These are phyloP conservation scores for Diarsia mendica DNA, from an alignment of 2,888 invertebrate species.

Conservation along the genomic window DNA sequence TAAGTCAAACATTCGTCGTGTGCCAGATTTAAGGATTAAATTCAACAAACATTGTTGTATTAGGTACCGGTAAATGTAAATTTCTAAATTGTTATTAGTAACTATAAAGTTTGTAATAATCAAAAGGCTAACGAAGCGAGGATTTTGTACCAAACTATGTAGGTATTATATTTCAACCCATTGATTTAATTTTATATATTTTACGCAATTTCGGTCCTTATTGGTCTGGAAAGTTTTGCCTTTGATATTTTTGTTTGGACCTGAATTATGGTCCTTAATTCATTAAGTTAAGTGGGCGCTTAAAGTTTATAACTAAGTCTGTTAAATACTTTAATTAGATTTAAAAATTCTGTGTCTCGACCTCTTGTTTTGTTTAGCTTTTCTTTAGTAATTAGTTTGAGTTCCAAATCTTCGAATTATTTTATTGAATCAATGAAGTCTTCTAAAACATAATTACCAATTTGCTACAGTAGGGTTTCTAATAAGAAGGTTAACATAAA, in stretches of 20 bases:
- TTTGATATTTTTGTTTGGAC: constrained; percentile 48
- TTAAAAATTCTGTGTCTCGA: neutral
- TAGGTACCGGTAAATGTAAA: constrained; percentile 3
- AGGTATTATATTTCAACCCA: neutral
- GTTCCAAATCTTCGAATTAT: neutral
- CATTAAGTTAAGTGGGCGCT: constrained; percentile 20
- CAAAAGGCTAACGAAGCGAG: neutral
- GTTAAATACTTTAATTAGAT: constrained; percentile 8
- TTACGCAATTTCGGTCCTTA: constrained; percentile 11
- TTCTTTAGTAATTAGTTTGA: neutral
- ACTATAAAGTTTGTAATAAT: constrained; percentile 18
- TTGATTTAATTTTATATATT: constrained; percentile 41
- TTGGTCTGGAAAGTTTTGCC: constrained; percentile 57
- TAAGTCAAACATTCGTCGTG: neutral
- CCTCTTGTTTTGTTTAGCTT: neutral
- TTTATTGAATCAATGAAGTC: neutral
- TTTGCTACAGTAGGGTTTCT: too few species aligned
- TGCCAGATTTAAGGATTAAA: neutral
- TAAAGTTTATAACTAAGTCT: constrained; percentile 4
- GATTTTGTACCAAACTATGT: constrained; percentile 10
- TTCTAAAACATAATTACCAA: too few species aligned
- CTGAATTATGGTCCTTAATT: constrained; percentile 39
- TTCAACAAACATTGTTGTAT: neutral
- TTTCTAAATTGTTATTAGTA: constrained; percentile 21
- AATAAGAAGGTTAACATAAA: too few species aligned